Base-by-base conservation (phyloP, 2,113 vertebrate genomes). In the Oryzias woworae region DNA sequence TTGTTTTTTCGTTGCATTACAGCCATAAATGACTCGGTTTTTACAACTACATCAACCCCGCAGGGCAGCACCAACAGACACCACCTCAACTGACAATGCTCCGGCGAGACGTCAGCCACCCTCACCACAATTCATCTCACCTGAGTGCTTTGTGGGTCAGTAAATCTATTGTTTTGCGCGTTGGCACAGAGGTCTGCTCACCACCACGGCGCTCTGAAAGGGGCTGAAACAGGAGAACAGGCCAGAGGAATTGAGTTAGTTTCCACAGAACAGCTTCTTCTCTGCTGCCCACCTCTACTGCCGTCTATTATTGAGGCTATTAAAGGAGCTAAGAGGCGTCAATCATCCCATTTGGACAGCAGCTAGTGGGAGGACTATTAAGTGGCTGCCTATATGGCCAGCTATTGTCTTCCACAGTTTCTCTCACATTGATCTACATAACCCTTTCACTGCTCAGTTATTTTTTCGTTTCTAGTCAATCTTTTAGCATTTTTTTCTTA, bases 301-400 rank as follows among this genome's bases (percentile, higher is more conserved):
- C 0, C 36, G 17, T 77, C 83, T 76, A 86, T 88, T 87, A 86
- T 66, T 53, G 68, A 28, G 52, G 80, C 80, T 81, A 71, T 85
- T 84, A 85, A 69, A 74, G 80, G 57, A 75, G 67, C 73, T 82
- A 77, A 80, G 78, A 82, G 69, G 66, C 66, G 75, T 90, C 88
- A 83, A 83, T 89, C 83, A 66, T 66, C 59, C 83, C 74, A 85
- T 82, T 83, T 83, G 71, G 76, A 79, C 66, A 66, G 62, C 75
- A 71, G 69, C 5, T 68, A 82, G 87, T 86, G 75, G 85, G 87
- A 31, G 83, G 84, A 82, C 78, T 83, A 31, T 66, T 85, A 77
- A 87, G 81, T 66, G 71, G 76, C 73, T 66, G 72, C 70, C 69
- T 70, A 28, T 28, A 60, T 71, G 73, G 77, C 64, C 77, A 51